A percentile compares a stretch with the other conserved stretches of the same genome.
Evolutionary conservation across 1,140 invertebrate genomes (phyloP).

Genomic region (Harpegnathos saltator): DNA sequence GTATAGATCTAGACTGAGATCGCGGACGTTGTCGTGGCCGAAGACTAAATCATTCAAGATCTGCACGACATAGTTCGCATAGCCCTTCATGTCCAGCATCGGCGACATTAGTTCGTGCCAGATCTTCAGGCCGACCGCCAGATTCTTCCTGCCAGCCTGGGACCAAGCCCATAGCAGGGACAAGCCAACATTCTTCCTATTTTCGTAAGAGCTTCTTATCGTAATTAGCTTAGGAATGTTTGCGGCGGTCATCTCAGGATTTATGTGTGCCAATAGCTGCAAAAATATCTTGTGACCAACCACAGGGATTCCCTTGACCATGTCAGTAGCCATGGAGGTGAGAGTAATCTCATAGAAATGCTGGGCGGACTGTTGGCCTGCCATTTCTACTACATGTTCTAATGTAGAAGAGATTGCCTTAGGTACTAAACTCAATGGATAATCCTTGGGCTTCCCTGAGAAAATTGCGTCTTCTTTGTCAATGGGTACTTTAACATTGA

Average conservation of each 20-base stretch:
- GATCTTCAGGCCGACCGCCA: constrained; percentile 91
- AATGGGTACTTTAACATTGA: constrained; percentile 88
- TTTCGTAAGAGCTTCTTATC: constrained; percentile 92
- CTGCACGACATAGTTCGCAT: constrained; percentile 89
- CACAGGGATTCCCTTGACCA: constrained; percentile 88
- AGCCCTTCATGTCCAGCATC: constrained; percentile 90
- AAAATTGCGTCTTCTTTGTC: constrained; percentile 88
- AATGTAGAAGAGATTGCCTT: constrained; percentile 85
- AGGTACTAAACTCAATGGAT: constrained; percentile 87
- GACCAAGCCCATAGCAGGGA: constrained; percentile 93
- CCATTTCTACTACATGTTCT: constrained; percentile 87
- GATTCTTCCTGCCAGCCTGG: constrained; percentile 90
- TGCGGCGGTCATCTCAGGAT: constrained; percentile 88
- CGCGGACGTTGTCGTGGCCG: constrained; percentile 73
- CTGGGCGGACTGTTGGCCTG: constrained; percentile 87
- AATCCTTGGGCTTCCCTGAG: constrained; percentile 83
- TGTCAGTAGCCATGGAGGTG: constrained; percentile 88
- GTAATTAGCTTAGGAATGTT: constrained; percentile 88
- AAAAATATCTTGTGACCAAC: constrained; percentile 90
- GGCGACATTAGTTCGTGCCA: constrained; percentile 94
- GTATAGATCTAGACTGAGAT: constrained; percentile 83
- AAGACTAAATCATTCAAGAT: constrained; percentile 89
- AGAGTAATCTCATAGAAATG: constrained; percentile 89
- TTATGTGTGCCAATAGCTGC: constrained; percentile 89
- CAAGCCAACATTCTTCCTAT: constrained; percentile 91